Percentiles rank a stretch among this genome's conserved stretches.
phyloP scores from a whole-genome alignment of 2,888 invertebrate species.

The Mythimna loreyi region DNA sequence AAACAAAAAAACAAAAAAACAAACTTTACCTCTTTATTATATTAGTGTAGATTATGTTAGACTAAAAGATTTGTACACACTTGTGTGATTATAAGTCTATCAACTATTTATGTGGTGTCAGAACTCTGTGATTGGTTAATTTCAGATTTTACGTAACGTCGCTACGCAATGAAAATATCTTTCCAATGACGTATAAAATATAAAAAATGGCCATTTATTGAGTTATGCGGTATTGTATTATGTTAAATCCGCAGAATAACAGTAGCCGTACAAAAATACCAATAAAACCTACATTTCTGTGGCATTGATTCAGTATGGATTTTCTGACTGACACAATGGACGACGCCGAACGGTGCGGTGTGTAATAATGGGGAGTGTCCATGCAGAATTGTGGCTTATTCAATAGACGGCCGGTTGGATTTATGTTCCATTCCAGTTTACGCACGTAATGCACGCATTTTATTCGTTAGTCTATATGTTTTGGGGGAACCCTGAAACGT shows the following conservation, averaged over 20 bases:
- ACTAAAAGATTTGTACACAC: no score
- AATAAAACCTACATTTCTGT: conserved; percentile 35
- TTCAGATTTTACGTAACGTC: no score
- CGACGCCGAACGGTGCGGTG: conserved; percentile 61
- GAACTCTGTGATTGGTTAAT: no score
- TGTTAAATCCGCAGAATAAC: conserved; percentile 6
- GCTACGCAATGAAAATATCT: no score
- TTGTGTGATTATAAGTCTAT: no score
- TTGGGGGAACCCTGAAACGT: conserved; percentile 3
- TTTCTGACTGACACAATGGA: conserved; percentile 70
- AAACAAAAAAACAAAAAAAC: no score
- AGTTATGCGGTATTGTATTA: background rate
- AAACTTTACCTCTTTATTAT: no score
- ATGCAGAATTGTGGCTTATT: conserved; percentile 68
- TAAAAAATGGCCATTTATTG: no score
- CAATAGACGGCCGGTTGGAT: conserved; percentile 62
- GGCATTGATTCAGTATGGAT: conserved; percentile 64
- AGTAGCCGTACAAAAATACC: conserved; percentile 29
- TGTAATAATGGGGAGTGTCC: conserved; percentile 72
- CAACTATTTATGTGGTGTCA: no score
- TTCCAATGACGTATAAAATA: no score
- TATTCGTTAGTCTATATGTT: conserved; percentile 55
- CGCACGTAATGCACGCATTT: conserved; percentile 56
- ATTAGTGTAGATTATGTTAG: no score
- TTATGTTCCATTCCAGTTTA: conserved; percentile 59